These are phyloP conservation scores for Eristalis pertinax DNA, from an alignment of 2,888 invertebrate genomes.

Conservation along the genomic window DNA sequence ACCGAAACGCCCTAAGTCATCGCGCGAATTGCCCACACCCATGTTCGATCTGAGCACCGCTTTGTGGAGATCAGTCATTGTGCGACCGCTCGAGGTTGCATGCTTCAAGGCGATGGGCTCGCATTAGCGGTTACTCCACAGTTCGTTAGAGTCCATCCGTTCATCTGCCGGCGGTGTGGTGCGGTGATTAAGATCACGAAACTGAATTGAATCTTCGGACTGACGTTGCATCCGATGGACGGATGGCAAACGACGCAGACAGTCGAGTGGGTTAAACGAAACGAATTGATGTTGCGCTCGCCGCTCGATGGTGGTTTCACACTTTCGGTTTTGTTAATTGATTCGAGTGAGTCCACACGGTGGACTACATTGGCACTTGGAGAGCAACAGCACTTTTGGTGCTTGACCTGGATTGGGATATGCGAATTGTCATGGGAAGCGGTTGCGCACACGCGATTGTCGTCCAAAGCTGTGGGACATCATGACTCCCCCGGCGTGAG, in stretches of 20 bases:
- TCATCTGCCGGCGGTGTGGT: neutral
- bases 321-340: constrained; percentile 13
- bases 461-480: too few species aligned
- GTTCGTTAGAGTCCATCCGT: constrained; percentile 1
- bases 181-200: constrained; percentile 38
- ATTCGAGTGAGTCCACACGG: neutral
- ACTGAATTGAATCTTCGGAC: constrained; percentile 9
- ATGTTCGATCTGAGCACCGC: constrained; percentile 5
- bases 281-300: constrained; percentile 1
- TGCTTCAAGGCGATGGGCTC: neutral
- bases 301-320: constrained; percentile 2
- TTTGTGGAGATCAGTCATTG: neutral
- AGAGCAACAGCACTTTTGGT: neutral
- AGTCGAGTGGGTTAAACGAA: constrained; percentile 3
- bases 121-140: constrained; percentile 4
- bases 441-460: neutral
- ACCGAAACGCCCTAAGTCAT: neutral
- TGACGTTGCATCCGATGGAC: constrained; percentile 1
- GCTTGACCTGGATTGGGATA: neutral
- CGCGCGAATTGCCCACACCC: constrained; percentile 19
- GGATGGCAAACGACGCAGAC: neutral
- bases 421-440: neutral
- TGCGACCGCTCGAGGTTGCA: neutral
- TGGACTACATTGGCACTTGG: neutral
- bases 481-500: too few species aligned